Base-by-base conservation (phyloP, 2,113 vertebrate genomes). In the Tyto alba region DNA sequence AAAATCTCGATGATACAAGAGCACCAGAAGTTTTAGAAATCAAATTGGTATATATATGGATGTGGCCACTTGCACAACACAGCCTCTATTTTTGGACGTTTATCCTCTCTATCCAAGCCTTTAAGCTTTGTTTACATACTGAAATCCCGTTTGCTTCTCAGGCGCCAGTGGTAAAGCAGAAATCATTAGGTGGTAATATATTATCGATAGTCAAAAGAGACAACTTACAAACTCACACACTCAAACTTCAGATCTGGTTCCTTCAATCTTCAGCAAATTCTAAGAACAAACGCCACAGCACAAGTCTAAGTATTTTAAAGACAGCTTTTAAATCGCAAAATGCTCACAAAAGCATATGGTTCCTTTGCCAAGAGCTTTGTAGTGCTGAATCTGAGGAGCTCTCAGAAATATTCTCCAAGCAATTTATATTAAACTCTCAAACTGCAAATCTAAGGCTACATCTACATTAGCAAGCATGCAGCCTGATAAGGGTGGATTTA, bases 401-500 rank as follows among this genome's bases (percentile, higher is more conserved):
- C 75, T 79, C 69, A 66, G 53, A 66, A 89, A 88, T 2, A 10
- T 23, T 45, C 30, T 76, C 45, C 60, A 38, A 91, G 48, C 1
- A 26, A 78, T 80, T 90, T 94, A 41, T 94, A 56, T 94, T 88
- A 80, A 84, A 89, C 27, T 66, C 52, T 66, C 80, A 82, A 91
- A 60, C 77, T 73, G 74, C 45, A 69, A 89, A 82, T 79, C 53
- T 52, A 38, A 79, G 87, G 40, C 77, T 79, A 53, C 64, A 66
- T 76, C 66, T 23, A 8, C 48, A 72, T 82, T 52, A 91, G 62
- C 22, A 6, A 91, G 32, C 68, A n/a, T 5, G 11, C 9, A 13
- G 62, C 53, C 66, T 29, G 87, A 90, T 95, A 94, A 85, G 52
- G 78, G 66, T 64, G 77, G 74, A 94, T 94, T 94, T 91, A 95